Conservation (phyloP, 1,140 invertebrate species). For the Hetaerina americana region DNA sequence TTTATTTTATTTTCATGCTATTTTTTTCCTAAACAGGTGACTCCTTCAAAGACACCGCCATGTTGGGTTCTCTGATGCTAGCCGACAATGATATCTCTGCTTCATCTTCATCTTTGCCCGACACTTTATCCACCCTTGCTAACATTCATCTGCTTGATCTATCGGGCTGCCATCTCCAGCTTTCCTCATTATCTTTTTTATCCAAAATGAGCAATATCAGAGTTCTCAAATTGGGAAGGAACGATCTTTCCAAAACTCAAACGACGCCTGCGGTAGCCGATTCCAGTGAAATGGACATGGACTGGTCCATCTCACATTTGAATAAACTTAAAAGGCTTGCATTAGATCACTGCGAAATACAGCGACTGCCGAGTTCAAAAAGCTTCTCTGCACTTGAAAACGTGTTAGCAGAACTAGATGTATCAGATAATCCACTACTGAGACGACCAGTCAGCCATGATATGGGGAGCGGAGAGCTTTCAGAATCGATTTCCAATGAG, state of each 20-base stretch:
- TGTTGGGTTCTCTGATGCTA: constrained; percentile 48
- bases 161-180: not conserved
- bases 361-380: not conserved
- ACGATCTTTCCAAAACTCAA: not conserved
- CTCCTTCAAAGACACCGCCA: constrained; percentile 39
- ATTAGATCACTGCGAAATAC: not conserved
- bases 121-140: not conserved
- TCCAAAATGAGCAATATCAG: not conserved
- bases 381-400: not conserved
- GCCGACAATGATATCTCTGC: constrained; percentile 39
- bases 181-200: not conserved
- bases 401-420: not conserved
- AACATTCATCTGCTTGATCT: not conserved
- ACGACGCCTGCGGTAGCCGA: not conserved
- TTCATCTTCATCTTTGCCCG: not conserved
- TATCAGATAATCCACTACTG: not conserved
- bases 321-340: not conserved
- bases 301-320: not conserved
- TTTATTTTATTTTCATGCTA: too few relatives aligned
- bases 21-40: not conserved
- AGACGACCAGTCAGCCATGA: not conserved
- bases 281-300: not conserved
- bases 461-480: not conserved
- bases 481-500: too few relatives aligned
- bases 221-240: not conserved